Conservation (phyloP, 2,113 vertebrate species). For the Corapipo altera region DNA sequence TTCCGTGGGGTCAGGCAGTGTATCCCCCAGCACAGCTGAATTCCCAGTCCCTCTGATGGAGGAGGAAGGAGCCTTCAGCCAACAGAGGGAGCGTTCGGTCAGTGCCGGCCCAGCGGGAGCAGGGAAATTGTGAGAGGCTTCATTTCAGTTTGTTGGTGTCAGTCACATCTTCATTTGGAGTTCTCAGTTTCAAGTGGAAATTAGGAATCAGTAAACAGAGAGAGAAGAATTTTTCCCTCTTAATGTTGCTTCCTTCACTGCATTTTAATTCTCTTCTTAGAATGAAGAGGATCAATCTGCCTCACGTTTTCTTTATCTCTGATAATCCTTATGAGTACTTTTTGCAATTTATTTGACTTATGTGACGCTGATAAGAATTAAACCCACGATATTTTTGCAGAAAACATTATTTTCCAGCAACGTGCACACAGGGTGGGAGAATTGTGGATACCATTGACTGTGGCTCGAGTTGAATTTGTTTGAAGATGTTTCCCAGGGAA, state of each 20-base stretch:
- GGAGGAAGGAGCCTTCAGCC: background rate
- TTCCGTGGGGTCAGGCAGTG: background rate
- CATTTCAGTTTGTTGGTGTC: background rate
- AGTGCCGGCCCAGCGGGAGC: fast-evolving
- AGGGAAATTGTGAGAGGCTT: background rate
- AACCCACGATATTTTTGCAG: background rate
- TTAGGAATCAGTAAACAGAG: background rate
- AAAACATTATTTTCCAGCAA: background rate
- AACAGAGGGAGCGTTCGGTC: constrained; percentile 20
- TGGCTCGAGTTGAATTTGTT: background rate
- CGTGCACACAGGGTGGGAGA: background rate
- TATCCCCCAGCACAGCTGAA: background rate
- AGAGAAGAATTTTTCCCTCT: background rate
- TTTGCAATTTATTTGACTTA: background rate
- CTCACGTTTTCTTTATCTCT: background rate
- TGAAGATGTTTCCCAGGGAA: background rate
- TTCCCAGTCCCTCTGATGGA: background rate
- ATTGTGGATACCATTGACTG: background rate
- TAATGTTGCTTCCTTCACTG: background rate
- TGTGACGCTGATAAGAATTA: background rate
- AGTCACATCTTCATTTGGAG: background rate
- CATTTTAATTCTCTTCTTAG: background rate
- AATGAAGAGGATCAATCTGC: background rate
- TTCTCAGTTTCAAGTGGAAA: background rate
- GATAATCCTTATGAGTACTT: background rate